Evolutionary conservation across 2,797 vertebrate species (phyloP).

Genomic region (Ataeniobius toweri): DNA sequence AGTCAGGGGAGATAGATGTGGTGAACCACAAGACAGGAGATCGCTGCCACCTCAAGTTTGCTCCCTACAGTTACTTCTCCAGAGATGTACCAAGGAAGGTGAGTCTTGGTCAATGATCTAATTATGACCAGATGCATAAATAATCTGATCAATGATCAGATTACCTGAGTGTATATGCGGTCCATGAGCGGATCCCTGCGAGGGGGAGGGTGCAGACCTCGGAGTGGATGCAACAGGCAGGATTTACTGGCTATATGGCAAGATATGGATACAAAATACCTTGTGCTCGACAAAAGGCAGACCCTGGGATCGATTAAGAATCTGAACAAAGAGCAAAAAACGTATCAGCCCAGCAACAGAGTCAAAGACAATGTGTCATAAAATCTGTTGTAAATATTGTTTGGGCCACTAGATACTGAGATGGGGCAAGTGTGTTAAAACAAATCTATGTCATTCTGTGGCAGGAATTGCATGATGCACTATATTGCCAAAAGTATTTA

Average conservation of each 20-base stretch:
- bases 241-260: too few species aligned
- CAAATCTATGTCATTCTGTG: background rate
- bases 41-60: slow-evolving; percentile 94
- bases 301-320: too few species aligned
- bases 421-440: background rate
- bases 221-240: too few species aligned
- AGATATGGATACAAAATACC: too few species aligned
- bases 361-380: background rate
- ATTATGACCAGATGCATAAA: too few species aligned
- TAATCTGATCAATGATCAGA: too few species aligned
- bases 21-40: slow-evolving; percentile 93
- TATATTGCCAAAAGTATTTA: too few species aligned
- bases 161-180: too few species aligned
- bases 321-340: background rate
- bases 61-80: slow-evolving; percentile 98
- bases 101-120: slow-evolving; percentile 11
- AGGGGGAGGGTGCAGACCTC: too few species aligned
- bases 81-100: slow-evolving; percentile 94
- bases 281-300: too few species aligned
- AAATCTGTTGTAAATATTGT: background rate
- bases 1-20: slow-evolving; percentile 97
- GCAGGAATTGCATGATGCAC: background rate
- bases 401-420: background rate
- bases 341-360: background rate
- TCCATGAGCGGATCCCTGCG: too few species aligned